phyloP scores from a whole-genome alignment of 2,888 invertebrate genomes.

The Cecidostiba fungosa region DNA sequence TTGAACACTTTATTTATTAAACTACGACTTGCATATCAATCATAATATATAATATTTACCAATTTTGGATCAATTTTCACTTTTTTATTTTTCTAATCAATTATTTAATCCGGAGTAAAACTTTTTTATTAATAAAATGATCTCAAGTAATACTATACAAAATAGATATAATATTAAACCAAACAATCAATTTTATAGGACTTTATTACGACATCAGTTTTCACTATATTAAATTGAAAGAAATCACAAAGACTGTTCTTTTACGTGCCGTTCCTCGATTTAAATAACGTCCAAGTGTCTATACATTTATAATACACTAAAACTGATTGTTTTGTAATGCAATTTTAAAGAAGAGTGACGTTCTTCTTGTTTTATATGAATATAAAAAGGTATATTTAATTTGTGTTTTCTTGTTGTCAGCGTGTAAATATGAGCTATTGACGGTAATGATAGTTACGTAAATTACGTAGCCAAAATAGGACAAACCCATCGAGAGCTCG shows the following conservation, averaged over 20 bases:
- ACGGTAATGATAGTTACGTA: constrained; percentile 62
- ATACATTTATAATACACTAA: constrained; percentile 45
- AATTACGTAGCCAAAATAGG: constrained; percentile 60
- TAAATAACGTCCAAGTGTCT: constrained; percentile 58
- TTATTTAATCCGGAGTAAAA: constrained; percentile 12
- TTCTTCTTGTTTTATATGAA: constrained; percentile 32
- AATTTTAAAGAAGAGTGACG: constrained; percentile 16
- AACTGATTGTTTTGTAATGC: constrained; percentile 36
- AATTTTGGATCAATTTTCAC: background rate
- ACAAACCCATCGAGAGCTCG: constrained; percentile 59
- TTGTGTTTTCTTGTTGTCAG: constrained; percentile 49
- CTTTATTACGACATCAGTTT: constrained; percentile 32
- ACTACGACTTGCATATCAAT: constrained; percentile 38
- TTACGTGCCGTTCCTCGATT: constrained; percentile 62
- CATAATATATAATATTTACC: background rate
- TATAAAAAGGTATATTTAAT: constrained; percentile 41
- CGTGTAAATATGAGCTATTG: constrained; percentile 62
- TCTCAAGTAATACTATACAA: constrained; percentile 11
- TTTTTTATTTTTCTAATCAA: background rate
- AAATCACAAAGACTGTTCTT: constrained; percentile 53
- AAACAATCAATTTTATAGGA: constrained; percentile 34
- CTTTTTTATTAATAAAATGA: background rate
- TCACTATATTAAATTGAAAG: constrained; percentile 29
- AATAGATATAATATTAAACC: background rate
- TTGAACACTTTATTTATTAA: background rate